A percentile compares a stretch with the other conserved stretches of the same genome.
Conservation (phyloP, 2,113 vertebrate genomes). For the Neolamprologus falcicula region DNA sequence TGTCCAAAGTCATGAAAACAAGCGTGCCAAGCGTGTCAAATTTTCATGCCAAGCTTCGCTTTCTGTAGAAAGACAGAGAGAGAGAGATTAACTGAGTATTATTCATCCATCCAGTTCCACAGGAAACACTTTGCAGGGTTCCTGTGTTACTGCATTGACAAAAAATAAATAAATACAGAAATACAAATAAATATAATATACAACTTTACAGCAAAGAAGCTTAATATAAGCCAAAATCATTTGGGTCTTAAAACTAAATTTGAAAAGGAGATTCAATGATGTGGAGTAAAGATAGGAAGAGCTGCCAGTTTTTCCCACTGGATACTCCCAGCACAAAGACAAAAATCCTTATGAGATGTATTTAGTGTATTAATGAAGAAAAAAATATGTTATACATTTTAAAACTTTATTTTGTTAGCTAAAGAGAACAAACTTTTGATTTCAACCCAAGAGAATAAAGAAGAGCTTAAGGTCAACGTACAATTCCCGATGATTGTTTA, state of each 20-base stretch:
- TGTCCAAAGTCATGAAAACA: background rate
- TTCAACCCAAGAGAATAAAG: background rate
- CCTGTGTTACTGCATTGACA: background rate
- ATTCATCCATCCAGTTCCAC: background rate
- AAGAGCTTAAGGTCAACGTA: slow-evolving; percentile 63
- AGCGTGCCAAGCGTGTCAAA: slow-evolving; percentile 37
- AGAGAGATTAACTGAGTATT: background rate
- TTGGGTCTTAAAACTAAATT: background rate
- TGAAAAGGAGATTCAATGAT: background rate
- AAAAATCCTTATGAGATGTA: background rate
- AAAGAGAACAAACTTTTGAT: background rate
- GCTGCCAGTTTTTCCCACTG: background rate
- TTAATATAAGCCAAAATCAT: background rate
- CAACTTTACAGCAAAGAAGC: background rate
- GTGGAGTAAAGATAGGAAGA: background rate
- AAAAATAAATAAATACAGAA: background rate
- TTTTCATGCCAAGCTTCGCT: slow-evolving; percentile 97
- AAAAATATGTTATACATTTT: background rate
- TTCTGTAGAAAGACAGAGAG: slow-evolving; percentile 72
- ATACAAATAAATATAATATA: background rate
- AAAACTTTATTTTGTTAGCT: background rate
- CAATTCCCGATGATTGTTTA: slow-evolving; percentile 91
- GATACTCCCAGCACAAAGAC: background rate
- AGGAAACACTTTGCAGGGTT: background rate
- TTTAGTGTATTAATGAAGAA: background rate